These are phyloP conservation scores for Anolis sagrei DNA, from an alignment of 2,113 vertebrate genomes.

Conservation along the genomic window DNA sequence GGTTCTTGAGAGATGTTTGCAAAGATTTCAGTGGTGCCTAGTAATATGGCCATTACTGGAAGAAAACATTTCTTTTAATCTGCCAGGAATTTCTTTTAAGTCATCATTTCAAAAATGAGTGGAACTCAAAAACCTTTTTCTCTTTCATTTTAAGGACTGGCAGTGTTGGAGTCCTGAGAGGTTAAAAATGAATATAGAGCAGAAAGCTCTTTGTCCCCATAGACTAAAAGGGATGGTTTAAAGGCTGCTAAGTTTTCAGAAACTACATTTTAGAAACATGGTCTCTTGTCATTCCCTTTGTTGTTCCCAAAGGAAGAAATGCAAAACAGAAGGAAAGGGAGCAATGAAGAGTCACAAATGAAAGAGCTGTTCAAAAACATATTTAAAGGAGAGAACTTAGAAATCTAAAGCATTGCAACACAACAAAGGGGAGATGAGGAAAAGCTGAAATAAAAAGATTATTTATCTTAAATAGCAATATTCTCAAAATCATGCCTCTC, in stretches of 20 bases:
- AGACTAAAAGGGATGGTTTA: constrained; percentile 41
- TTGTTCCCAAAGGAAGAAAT: constrained; percentile 29
- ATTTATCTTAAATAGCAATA: background rate
- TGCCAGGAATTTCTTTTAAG: background rate
- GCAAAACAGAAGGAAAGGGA: constrained; percentile 45
- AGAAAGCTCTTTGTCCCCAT: background rate
- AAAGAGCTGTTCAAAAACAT: constrained; percentile 8
- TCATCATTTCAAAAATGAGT: background rate
- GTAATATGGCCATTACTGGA: background rate
- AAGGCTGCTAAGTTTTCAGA: constrained; percentile 5
- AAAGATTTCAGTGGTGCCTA: background rate
- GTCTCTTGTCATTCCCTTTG: constrained; percentile 9
- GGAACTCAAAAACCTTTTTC: background rate
- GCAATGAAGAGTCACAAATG: background rate
- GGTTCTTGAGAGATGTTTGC: constrained; percentile 6
- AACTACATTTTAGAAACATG: constrained; percentile 32
- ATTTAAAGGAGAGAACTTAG: constrained; percentile 11
- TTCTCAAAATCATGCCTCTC: background rate
- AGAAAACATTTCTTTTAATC: constrained; percentile 13
- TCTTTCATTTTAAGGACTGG: background rate
- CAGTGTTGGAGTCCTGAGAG: background rate
- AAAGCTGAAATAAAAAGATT: constrained; percentile 27
- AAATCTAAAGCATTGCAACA: background rate
- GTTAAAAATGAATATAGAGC: background rate
- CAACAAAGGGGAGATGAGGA: constrained; percentile 26